These are phyloP conservation scores for Triops cancriformis DNA, from an alignment of 1,140 invertebrate species.

Conservation along the genomic window DNA sequence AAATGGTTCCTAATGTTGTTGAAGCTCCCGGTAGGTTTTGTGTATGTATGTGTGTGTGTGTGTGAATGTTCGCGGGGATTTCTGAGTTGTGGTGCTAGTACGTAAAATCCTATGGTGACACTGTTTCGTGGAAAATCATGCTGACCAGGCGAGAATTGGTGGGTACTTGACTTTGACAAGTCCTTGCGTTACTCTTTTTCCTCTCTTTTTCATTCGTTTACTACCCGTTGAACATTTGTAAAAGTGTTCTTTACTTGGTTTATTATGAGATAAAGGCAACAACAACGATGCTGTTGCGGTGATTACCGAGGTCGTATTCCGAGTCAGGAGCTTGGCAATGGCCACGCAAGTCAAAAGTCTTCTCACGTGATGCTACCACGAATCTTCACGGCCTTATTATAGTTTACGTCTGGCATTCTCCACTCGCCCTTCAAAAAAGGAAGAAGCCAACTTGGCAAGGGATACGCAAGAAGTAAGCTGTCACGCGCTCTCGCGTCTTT, in stretches of 20 bases:
- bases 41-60: neutral
- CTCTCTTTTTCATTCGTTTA: neutral
- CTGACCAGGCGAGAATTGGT: neutral
- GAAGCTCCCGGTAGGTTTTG: neutral
- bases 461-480: neutral
- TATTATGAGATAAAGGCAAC: neutral
- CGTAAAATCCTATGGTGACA: neutral
- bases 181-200: neutral
- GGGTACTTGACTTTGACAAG: neutral
- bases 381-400: constrained; percentile 14
- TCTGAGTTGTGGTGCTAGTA: neutral
- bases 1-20: neutral
- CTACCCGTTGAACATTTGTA: neutral
- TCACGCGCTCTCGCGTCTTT: neutral
- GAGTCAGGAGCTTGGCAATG: neutral
- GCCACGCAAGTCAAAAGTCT: neutral
- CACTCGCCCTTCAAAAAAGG: neutral
- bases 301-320: constrained; percentile 4
- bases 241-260: neutral
- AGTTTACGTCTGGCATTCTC: neutral
- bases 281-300: neutral
- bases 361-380: constrained; percentile 12
- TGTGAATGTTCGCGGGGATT: neutral
- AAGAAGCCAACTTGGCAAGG: neutral
- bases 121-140: neutral